A percentile compares a stretch with the other conserved stretches of the same genome.
Evolutionary conservation across 2,113 vertebrate species (phyloP).

Genomic region (Eidolon helvum): DNA sequence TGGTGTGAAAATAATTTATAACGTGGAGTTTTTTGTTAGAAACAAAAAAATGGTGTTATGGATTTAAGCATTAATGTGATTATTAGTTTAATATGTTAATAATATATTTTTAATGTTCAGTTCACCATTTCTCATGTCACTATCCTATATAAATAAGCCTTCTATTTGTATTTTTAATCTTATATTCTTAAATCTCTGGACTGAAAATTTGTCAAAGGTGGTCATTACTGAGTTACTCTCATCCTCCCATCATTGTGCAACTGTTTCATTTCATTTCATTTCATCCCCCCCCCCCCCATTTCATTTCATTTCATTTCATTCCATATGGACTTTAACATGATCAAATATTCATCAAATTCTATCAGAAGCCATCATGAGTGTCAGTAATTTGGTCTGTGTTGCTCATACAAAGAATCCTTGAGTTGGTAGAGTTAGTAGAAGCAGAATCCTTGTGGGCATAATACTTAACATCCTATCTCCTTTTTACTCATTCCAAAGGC

Average conservation of each 20-base stretch:
- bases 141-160: background rate
- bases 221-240: background rate
- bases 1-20: background rate
- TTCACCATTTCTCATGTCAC: background rate
- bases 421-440: background rate
- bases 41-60: background rate
- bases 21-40: background rate
- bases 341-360: background rate
- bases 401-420: background rate
- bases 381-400: background rate
- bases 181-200: background rate
- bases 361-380: background rate
- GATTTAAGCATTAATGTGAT: background rate
- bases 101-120: background rate
- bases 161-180: background rate
- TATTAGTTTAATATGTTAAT: background rate
- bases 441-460: background rate
- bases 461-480: background rate
- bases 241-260: background rate
- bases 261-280: background rate
- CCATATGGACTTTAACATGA: background rate
- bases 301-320: background rate
- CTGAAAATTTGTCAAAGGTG: background rate
- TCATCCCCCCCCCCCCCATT: too few species aligned
- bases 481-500: background rate